Base-by-base conservation (phyloP, 1,140 invertebrate species). In the Ptiloglossa arizonensis region DNA sequence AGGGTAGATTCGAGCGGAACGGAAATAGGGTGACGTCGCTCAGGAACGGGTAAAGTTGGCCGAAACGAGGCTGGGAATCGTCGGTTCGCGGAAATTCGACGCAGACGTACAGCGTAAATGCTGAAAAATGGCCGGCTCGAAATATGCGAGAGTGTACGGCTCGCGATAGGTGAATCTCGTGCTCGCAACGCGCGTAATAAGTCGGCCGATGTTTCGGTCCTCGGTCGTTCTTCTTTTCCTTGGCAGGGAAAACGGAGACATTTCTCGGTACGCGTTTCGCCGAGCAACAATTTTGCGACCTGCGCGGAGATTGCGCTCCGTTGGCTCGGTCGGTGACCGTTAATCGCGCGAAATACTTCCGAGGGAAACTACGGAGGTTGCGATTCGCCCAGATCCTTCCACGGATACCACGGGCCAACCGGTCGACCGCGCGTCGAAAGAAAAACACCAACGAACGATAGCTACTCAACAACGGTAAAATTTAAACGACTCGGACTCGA, bases 121-220 rank as follows among this genome's bases (percentile, higher is more conserved):
- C 90, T 92, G 91, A 92, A 91, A 92, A 92, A 92, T 90, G 89
- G 87, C 82, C 86, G 84, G 91, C 90, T 92, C 91, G 90, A 91
- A 91, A 92, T 90, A 91, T 91, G 89, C 88, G 91, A 91, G 91
- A 91, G 89, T 91, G 90, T 90, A 89, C 85, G 83, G 84, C 57
- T 82, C 79, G 87, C 91, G 90, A 91, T 92, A 91, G 91, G 89
- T 91, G 87, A 87, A 82, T 72, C 68, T 86, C 76, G 57, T 59
- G 69, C 69, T 52, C 50, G 81, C 85, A 80, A 79, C 85, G 86
- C 84, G 82, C 83, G 69, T 84, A 86, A 87, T 89, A 87, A 90
- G 87, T 82, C 79, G 72, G 70, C 71, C 82, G 72, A 87, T 84
- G 86, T 86, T 89, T 87, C 86, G 76, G 81, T 64, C 79, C 88